Conservation (phyloP, 2,113 vertebrate species). For the Platysternon megacephalum region DNA sequence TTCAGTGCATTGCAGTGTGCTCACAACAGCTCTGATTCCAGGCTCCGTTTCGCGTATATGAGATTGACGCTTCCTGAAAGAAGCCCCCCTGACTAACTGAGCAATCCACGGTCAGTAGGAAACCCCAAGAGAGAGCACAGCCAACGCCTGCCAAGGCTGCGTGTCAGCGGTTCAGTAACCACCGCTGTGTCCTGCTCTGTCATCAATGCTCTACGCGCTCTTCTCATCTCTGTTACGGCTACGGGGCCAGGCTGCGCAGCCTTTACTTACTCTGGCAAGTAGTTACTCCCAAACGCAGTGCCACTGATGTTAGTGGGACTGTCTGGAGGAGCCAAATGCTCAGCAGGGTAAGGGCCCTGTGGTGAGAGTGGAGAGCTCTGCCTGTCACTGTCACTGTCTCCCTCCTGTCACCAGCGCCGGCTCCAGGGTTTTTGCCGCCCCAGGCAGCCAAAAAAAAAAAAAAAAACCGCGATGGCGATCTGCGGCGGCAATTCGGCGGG, state of each 20-base stretch:
- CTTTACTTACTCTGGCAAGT: neutral
- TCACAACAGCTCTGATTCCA: neutral
- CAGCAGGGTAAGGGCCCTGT: too few species aligned
- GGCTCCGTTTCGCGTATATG: fast-evolving
- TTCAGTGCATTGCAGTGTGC: fast-evolving
- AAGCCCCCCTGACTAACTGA: neutral
- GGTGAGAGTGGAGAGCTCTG: neutral
- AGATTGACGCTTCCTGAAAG: neutral
- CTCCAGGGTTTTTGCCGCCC: too few species aligned
- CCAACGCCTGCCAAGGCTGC: neutral
- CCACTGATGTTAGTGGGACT: neutral
- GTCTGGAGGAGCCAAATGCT: neutral
- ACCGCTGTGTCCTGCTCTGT: neutral
- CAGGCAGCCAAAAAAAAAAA: too few species aligned
- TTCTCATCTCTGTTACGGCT: neutral
- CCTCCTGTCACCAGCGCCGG: neutral
- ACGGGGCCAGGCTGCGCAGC: neutral
- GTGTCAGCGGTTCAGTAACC: neutral
- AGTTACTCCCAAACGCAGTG: neutral
- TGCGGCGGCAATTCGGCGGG: too few species aligned
- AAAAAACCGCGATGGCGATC: too few species aligned
- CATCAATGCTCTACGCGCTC: neutral
- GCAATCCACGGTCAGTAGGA: neutral
- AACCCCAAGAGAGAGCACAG: neutral
- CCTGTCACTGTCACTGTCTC: neutral